A percentile compares a stretch with the other conserved stretches of the same genome.
phyloP scores from a whole-genome alignment of 2,888 invertebrate genomes.

The Himalopsyche anomala region DNA sequence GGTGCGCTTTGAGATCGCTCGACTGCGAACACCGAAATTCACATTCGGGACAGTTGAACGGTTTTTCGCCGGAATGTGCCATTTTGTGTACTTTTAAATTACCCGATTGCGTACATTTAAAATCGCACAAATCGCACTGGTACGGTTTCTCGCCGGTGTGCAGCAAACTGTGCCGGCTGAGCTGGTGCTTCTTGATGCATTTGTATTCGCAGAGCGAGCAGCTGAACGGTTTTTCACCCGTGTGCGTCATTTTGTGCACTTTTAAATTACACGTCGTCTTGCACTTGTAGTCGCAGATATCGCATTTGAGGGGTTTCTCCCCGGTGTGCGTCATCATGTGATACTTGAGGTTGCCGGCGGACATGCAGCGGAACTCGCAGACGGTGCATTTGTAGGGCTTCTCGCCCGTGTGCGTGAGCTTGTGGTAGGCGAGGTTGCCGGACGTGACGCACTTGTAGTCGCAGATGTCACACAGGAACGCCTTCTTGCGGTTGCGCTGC shows the following conservation, averaged over 20 bases:
- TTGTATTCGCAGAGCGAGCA: not conserved
- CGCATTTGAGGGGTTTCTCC: not conserved
- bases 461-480: not conserved
- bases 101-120: not conserved
- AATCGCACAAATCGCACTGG: too few relatives aligned
- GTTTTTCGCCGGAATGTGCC: not conserved
- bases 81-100: not conserved
- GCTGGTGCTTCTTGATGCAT: not conserved
- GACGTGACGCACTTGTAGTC: not conserved
- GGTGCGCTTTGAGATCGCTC: not conserved
- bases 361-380: not conserved
- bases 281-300: not conserved
- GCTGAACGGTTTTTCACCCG: not conserved
- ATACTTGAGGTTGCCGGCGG: not conserved
- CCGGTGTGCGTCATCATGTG: not conserved
- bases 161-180: not conserved
- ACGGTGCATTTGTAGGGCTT: not conserved
- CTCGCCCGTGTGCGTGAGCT: not conserved
- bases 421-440: not conserved
- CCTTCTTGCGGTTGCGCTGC: too few relatives aligned
- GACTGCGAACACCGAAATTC: not conserved
- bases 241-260: conserved; percentile 5
- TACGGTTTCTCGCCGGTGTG: not conserved
- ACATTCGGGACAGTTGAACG: not conserved
- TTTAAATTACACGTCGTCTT: not conserved